Base-by-base conservation (phyloP, 1,140 invertebrate genomes). In the Melipona quadrifasciata region DNA sequence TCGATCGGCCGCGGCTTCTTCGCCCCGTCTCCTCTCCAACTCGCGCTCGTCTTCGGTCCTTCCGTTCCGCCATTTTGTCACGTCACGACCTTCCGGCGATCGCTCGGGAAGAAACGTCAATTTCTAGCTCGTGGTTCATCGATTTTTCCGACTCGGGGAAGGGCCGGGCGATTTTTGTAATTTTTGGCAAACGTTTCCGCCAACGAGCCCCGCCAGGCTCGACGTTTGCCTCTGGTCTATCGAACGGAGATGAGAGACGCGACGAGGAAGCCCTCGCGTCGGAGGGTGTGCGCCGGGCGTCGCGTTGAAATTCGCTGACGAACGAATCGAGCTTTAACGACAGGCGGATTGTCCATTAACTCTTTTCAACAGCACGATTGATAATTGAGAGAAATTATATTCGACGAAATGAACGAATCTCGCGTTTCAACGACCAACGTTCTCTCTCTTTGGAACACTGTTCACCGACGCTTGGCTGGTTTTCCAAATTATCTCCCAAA, bases 171-270 rank as follows among this genome's bases (percentile, higher is more conserved):
- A 61, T 67, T 86, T 61, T 67, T 79, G 27, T 68, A 75, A 86
- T 53, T 65, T 84, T 80, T 76, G 72, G 72, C 87, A 77, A 31
- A 64, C 71, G 87, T 88, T 84, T 80, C n/a, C 47, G 72, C 24
- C 72, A 76, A 88, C 76, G 75, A 86, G 71, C 75, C 80, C 47
- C 19, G 64, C 67, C 76, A 68, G 80, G 84, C 76, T 77, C 39
- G 87, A 87, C 73, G 55, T 55, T 86, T 80, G 65, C 57, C 51
- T 27, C 24, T 70, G 53, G 79, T 53, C 55, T 71, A 72, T 51
- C 11, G 55, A 82, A 76, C 24, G 57, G 39, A 47, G 39, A 78
- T 55, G 27, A 53, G 61, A 82, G 53, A 82, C 71, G 72, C 47
- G 80, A 68, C 58, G 61, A 55, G 76, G 51, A 72, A 75, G 47